These are phyloP conservation scores for Xyrauchen texanus DNA, from an alignment of 2,113 vertebrate genomes.

Conservation along the genomic window DNA sequence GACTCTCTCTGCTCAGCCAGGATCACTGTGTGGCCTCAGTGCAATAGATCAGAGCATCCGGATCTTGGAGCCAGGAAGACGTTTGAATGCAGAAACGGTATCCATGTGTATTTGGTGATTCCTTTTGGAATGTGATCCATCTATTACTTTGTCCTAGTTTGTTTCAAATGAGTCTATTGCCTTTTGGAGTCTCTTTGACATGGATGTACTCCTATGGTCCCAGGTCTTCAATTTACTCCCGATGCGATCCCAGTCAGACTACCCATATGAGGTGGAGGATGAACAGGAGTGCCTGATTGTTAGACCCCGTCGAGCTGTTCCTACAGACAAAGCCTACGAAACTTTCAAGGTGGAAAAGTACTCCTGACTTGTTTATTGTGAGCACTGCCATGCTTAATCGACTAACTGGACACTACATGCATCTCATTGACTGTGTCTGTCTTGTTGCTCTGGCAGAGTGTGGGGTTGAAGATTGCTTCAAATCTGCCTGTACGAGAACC, in stretches of 20 bases:
- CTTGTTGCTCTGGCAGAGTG: conserved; percentile 59
- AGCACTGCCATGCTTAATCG: too few species aligned
- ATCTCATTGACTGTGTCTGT: too few species aligned
- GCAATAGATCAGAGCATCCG: conserved; percentile 81
- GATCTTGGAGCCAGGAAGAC: conserved; percentile 74
- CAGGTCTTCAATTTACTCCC: conserved; percentile 52
- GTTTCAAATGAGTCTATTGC: too few species aligned
- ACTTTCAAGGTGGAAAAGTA: conserved; percentile 64
- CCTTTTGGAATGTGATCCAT: too few species aligned
- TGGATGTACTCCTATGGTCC: not conserved
- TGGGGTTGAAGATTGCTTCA: conserved; percentile 78
- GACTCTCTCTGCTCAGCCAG: too few species aligned
- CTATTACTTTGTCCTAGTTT: too few species aligned
- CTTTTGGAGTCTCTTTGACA: too few species aligned
- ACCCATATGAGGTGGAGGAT: conserved; percentile 54
- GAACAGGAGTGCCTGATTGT: conserved; percentile 51
- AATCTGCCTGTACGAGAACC: conserved; percentile 60
- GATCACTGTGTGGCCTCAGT: conserved; percentile 81
- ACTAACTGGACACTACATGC: too few species aligned
- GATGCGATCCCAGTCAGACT: not conserved
- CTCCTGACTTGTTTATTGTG: too few species aligned
- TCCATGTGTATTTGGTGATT: not conserved
- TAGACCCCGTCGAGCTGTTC: too few species aligned
- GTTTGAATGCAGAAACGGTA: conserved; percentile 67
- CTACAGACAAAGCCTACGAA: conserved; percentile 46